Conservation (phyloP, 2,888 invertebrate species). For the Latrodectus hesperus region DNA sequence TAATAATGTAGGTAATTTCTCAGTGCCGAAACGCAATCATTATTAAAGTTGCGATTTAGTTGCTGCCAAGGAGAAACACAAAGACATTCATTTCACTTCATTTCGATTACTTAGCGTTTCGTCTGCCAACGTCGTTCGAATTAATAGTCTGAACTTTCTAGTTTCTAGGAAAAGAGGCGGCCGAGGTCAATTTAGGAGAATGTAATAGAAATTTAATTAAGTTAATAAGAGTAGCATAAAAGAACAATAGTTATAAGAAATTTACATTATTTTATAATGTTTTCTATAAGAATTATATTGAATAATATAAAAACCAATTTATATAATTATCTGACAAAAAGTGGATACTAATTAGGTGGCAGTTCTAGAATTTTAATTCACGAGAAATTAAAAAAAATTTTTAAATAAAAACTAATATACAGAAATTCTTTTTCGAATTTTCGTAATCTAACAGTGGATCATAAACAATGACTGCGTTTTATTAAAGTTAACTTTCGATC, state of each 20-base stretch:
- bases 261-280: neutral
- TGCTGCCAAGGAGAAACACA: conserved; percentile 17
- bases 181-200: neutral
- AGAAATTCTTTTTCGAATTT: too few species aligned
- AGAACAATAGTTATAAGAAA: neutral
- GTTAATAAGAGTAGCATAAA: neutral
- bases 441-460: too few species aligned
- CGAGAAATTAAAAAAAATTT: too few species aligned
- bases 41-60: neutral
- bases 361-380: too few species aligned
- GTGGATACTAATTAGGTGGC: too few species aligned
- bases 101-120: conserved; percentile 41
- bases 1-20: conserved; percentile 39
- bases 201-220: neutral
- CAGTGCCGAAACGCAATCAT: neutral
- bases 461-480: too few species aligned
- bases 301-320: too few species aligned
- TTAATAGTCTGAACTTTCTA: conserved; percentile 44
- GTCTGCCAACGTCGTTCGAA: conserved; percentile 43
- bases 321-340: too few species aligned
- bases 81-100: conserved; percentile 36
- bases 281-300: too few species aligned
- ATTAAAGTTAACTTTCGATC: too few species aligned
- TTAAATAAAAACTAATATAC: too few species aligned
- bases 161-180: neutral